A percentile compares a stretch with the other conserved stretches of the same genome.
Conservation (phyloP, 2,113 vertebrate species). For the Castor canadensis region DNA sequence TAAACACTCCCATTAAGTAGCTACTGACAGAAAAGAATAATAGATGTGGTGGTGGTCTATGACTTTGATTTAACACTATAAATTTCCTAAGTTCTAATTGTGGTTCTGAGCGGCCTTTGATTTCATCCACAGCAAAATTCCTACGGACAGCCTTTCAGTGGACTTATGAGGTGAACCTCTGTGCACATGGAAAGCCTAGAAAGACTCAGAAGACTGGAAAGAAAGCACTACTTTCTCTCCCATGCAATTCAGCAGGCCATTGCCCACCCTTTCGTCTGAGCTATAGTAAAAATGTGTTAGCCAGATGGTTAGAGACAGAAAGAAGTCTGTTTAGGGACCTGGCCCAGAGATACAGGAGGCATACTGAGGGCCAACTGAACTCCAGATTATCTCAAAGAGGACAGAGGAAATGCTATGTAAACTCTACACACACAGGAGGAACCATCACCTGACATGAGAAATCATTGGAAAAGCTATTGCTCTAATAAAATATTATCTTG, state of each 20-base stretch:
- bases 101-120: neutral
- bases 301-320: neutral
- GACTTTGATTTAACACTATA: neutral
- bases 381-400: neutral
- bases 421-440: neutral
- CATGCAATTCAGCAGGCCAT: neutral
- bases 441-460: neutral
- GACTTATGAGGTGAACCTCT: neutral
- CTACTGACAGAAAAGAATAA: conserved; percentile 30
- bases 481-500: neutral
- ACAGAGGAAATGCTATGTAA: neutral
- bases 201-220: neutral
- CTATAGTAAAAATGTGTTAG: neutral
- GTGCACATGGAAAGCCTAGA: neutral
- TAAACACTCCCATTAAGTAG: neutral
- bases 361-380: neutral
- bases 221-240: neutral
- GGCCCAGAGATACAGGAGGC: neutral
- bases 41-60: neutral
- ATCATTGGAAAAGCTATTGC: neutral
- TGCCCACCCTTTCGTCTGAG: neutral
- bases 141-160: neutral
- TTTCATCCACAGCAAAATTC: neutral
- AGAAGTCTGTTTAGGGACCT: neutral
- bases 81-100: conserved; percentile 13